Evolutionary conservation across 2,113 vertebrate species (phyloP), one percentile per base, ranked within the genome.

Genomic region (Atractosteus spatula): DNA sequence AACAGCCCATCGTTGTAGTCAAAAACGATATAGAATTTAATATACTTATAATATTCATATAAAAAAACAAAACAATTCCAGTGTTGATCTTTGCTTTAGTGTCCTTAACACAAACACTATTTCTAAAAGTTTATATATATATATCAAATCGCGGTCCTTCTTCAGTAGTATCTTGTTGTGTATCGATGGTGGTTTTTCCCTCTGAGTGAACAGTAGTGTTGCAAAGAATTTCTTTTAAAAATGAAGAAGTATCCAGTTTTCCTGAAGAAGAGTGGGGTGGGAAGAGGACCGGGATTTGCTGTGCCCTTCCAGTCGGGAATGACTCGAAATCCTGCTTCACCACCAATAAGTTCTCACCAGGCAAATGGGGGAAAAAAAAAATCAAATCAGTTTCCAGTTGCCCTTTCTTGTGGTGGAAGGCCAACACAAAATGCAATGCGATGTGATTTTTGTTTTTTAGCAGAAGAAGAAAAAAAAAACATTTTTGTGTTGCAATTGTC

Each of bases 61-160:
- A 73, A 84, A 80, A 66, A 73, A 78, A 78, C 74, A 87, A 61
- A 80, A 82, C 76, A 80, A 85, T 82, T 92, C 92, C 92, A 93
- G 92, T 93, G 92, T 92, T 90, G 80, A 89, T 76, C 82, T 83
- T 77, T 85, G 82, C 72, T 79, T 83, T 89, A 88, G 86, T 89
- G 86, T 83, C 69, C 83, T 81, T 82, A 86, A 86, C 84, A 86
- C 82, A 74, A 88, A 82, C 70, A 80, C 75, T 73, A 70, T 80
- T 81, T 76, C 66, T 72, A 82, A 72, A 79, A 76, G 72, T 82
- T 62, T 7, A 45, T 76, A 42, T 29, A 73, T 78, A 71, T 62
- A 17, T 73, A 57, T 71, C 0, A 63, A 47, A 75, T 72, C 69
- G 66, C 73, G 64, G 55, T 84, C 73, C 68, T 79, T 83, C 77